Evolutionary conservation across 2,113 vertebrate genomes (phyloP), one percentile per base, ranked within the genome.

Genomic region (Cavia porcellus): DNA sequence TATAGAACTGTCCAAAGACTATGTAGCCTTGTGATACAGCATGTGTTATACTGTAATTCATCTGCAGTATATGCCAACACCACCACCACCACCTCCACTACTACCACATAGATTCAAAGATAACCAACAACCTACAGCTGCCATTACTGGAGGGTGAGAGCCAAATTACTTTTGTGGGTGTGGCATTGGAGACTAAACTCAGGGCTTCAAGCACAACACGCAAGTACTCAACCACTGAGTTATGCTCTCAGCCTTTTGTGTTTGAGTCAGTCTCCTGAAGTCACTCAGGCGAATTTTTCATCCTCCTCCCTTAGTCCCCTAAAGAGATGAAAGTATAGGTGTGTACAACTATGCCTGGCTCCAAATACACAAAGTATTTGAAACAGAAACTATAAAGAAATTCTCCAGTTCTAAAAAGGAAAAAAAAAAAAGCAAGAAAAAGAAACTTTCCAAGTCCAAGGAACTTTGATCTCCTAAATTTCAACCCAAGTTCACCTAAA

Each of bases 31-130:
- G 19, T 6, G 19, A 13, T 8, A 38, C 1, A 13, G 13, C 2
- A 25, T 7, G 14, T 32, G 24, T 47, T 19, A 42, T 4, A 35
- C 0, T 0, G 0, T 1, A 15, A 80, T 52, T 28, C 52, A 20
- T 3, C 3, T 2, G 12, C 12, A 0, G 4, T 6, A 52, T 68
- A 17, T 42, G 32, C n/a, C 10, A 3, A n/a, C 28, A 62, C 3
- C 10, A 38, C 61, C 22, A 47, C 55, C 13, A 55, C 55, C 13
- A 55, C 45, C 2, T 15, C 0, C 50, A 1, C 52, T 3, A 5
- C 45, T 3, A 20, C 0, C 50, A 1, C 52, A 6, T 32, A 35
- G 66, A 32, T 77, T 79, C 84, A 74, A 64, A 91, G 38, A 22
- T 8, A 2, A 12, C n/a, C 17, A 35, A 89, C 0, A 42, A 66